Conservation (phyloP, 1,140 invertebrate species). For the Philotrypesis tridentata region DNA sequence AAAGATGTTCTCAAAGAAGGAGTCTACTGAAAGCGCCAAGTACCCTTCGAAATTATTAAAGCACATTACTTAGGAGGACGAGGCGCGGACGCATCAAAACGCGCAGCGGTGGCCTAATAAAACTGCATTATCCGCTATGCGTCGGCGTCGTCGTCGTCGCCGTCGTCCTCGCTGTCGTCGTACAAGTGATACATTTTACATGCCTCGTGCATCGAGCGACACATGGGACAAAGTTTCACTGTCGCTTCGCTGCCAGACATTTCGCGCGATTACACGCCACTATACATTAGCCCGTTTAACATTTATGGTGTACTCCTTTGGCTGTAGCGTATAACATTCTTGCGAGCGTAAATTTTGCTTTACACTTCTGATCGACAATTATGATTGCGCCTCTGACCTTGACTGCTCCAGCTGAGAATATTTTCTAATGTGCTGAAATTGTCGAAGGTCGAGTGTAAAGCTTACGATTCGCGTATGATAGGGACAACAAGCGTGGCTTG, state of each 20-base stretch:
- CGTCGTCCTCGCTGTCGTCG: neutral
- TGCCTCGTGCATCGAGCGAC: neutral
- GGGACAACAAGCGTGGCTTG: too few relatives aligned
- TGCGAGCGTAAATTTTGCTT: neutral
- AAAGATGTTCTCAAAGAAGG: too few relatives aligned
- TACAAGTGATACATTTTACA: slow-evolving; percentile 12
- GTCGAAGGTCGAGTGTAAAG: too few relatives aligned
- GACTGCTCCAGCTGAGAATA: neutral
- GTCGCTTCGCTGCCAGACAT: neutral
- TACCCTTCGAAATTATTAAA: slow-evolving; percentile 9
- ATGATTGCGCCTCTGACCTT: neutral
- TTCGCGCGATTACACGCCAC: slow-evolving; percentile 17
- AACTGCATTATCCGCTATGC: slow-evolving; percentile 2
- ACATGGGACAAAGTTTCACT: slow-evolving; percentile 7
- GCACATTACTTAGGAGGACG: slow-evolving; percentile 4
- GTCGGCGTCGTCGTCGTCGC: neutral
- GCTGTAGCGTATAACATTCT: slow-evolving; percentile 10
- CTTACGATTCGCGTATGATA: too few relatives aligned
- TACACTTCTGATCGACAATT: neutral
- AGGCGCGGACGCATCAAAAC: slow-evolving; percentile 18
- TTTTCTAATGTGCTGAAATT: too few relatives aligned
- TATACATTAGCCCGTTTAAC: slow-evolving; percentile 17
- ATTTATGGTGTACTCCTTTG: neutral
- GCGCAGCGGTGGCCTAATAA: slow-evolving; percentile 7
- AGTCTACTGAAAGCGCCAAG: too few relatives aligned